These are phyloP conservation scores for Coenonympha glycerion DNA, from an alignment of 2,888 invertebrate genomes.

Conservation along the genomic window DNA sequence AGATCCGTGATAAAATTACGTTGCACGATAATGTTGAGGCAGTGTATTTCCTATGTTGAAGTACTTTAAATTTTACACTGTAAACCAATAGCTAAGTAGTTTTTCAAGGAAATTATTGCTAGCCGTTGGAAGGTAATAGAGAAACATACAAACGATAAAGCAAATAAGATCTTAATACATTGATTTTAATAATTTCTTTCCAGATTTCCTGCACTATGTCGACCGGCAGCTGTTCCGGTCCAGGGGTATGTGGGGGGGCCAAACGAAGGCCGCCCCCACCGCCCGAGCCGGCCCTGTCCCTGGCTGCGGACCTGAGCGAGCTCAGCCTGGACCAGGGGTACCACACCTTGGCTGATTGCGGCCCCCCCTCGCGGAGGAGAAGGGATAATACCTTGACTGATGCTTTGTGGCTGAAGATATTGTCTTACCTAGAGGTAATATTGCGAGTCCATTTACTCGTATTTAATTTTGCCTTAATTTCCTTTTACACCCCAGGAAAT, in stretches of 20 bases:
- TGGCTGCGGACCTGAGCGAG: conserved; percentile 66
- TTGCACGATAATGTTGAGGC: too few relatives aligned
- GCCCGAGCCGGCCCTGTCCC: conserved; percentile 63
- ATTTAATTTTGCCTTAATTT: too few relatives aligned
- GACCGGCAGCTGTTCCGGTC: conserved; percentile 61
- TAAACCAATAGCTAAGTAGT: too few relatives aligned
- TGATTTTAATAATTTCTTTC: neutral
- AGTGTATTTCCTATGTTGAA: too few relatives aligned
- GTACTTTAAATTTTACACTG: too few relatives aligned
- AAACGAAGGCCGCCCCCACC: conserved; percentile 65
- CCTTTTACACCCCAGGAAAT: neutral
- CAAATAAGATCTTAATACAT: too few relatives aligned
- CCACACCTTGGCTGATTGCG: conserved; percentile 85
- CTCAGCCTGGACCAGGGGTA: conserved; percentile 88
- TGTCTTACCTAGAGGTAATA: conserved; percentile 60
- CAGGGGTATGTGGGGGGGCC: conserved; percentile 62
- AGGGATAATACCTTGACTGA: conserved; percentile 61
- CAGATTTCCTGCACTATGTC: conserved; percentile 60
- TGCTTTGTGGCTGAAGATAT: conserved; percentile 60
- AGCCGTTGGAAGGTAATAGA: too few relatives aligned
- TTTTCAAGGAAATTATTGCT: too few relatives aligned
- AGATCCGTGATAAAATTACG: too few relatives aligned
- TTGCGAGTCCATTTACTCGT: too few relatives aligned
- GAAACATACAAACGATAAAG: too few relatives aligned
- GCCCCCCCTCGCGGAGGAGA: conserved; percentile 53